Evolutionary conservation across 2,888 invertebrate genomes (phyloP), one percentile per base, ranked within the genome.

Genomic region (Resseliella maxima): DNA sequence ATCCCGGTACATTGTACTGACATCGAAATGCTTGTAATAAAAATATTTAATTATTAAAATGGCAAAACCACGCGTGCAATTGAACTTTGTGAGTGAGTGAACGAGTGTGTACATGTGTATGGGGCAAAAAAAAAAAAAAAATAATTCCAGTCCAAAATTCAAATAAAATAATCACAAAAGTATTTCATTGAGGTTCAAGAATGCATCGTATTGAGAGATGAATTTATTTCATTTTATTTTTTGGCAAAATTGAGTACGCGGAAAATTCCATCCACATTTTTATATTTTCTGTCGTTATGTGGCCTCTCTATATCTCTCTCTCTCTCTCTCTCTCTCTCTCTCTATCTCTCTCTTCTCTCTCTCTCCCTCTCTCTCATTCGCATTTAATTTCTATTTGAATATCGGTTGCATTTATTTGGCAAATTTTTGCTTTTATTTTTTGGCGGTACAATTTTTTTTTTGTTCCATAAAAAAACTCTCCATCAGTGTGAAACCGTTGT

Each of bases 21-120:
- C 72, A 35, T 72, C 72, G 18, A 72, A 72, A 72, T 72, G 27
- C 10, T 72, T 72, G 72, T 72, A 72, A 72, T 72, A 72, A 85
- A 86, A 86, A 81, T 86, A 86, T 86, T 86, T 86, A 86, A 86
- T 86, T 86, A 81, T 86, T 31, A n/a, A 86, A 86, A 86, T 81
- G 86, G 81, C 86, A 86, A 81, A 86, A 86, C 46, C 86, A 86
- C 35, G 50, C 31, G 81, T 86, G 72, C 27, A 6, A 1, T n/a
- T 18, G 31, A 72, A 31, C 31, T 72, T 72, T 72, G 8, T 18
- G 18, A 15, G 46, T 18, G 18, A 2, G 18, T 18, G 18, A 18
- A 50, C 46, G 18, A 2, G 46, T 46, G 0, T n/a, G n/a, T 35
- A 36, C 86, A 86, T 31, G 35, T 1, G 35, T 50, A 45, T n/a